phyloP scores from a whole-genome alignment of 2,113 vertebrate species.

The Ahaetulla prasina region DNA sequence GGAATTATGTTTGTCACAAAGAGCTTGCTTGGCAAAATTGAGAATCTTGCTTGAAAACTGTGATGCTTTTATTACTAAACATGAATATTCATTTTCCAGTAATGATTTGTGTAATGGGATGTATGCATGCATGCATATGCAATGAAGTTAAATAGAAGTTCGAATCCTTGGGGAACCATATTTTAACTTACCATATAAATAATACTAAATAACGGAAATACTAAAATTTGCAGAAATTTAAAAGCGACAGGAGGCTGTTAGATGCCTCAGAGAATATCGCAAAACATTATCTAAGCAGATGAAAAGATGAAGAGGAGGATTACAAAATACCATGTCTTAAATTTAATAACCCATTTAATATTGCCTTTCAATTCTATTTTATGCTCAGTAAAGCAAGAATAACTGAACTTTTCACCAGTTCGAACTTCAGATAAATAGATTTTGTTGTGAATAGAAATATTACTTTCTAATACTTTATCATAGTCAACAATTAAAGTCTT shows the following conservation, averaged over 20 bases:
- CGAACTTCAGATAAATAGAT: conserved; percentile 60
- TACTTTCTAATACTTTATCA: conserved; percentile 50
- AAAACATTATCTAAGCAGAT: conserved; percentile 43
- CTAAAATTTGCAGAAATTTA: conserved; percentile 42
- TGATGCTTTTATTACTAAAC: neutral
- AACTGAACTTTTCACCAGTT: conserved; percentile 65
- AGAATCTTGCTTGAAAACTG: neutral
- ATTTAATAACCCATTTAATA: conserved; percentile 78
- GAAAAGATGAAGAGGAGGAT: conserved; percentile 60
- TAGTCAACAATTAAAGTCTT: conserved; percentile 35
- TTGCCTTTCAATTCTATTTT: conserved; percentile 76
- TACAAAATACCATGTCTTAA: conserved; percentile 67
- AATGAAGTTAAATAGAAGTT: conserved; percentile 27
- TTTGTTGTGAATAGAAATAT: conserved; percentile 68
- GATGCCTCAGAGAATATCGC: conserved; percentile 36
- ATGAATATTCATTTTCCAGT: conserved; percentile 21
- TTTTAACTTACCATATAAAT: conserved; percentile 36
- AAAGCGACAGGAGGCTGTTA: conserved; percentile 45
- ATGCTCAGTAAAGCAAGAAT: conserved; percentile 78
- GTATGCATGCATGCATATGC: neutral
- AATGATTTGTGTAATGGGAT: conserved; percentile 25
- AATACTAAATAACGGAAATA: conserved; percentile 33
- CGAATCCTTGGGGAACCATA: conserved; percentile 18
- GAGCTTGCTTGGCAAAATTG: conserved; percentile 5
- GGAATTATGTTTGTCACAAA: conserved; percentile 8